Base-by-base conservation (phyloP, 1,140 invertebrate species). In the Ostrea edulis region DNA sequence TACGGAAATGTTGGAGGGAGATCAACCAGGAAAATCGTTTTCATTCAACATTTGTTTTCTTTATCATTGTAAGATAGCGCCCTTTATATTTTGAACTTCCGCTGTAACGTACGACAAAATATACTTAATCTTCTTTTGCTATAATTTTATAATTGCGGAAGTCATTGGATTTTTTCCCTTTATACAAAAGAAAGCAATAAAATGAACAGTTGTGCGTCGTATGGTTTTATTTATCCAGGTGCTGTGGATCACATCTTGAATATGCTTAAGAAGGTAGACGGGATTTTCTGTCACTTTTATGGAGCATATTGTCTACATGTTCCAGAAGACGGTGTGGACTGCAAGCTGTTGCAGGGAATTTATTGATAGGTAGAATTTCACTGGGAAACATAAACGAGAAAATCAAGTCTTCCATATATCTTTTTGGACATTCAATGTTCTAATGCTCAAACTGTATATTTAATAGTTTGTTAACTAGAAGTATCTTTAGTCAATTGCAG, bases 221-320 rank as follows among this genome's bases (percentile, higher is more conserved):
- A 77, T 25, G 25, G 29, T 29, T 77, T 14, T 77, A 44, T 77
- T 77, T 77, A 77, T 77, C 68, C 68, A 77, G 68, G 68, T 77
- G 68, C 29, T 9, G 12, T 14, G 29, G 68, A 77, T 77, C 68
- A 77, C 22, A 35, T 35, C 22, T 35, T 77, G 68, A 77, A 77
- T 25, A 35, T 77, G 68, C 25, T 77, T 77, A 77, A 29, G 29
- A 25, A 77, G 68, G 25, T 11, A 29, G 68, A 25, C 29, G 25
- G 68, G 68, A 77, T 77, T 77, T 77, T 77, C 68, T 77, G 25
- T 77, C 68, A 77, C 12, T 77, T 77, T 77, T 77, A 77, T 77
- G 68, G 68, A 9, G 1, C 68, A 77, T 62, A n/a, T 7, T 25
- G 29, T 77, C 68, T 29, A 12, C 29, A 25, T 35, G 25, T 29